Evolutionary conservation across 2,888 invertebrate species (phyloP), one percentile per base, ranked within the genome.

Genomic region (Nysson spinosus): DNA sequence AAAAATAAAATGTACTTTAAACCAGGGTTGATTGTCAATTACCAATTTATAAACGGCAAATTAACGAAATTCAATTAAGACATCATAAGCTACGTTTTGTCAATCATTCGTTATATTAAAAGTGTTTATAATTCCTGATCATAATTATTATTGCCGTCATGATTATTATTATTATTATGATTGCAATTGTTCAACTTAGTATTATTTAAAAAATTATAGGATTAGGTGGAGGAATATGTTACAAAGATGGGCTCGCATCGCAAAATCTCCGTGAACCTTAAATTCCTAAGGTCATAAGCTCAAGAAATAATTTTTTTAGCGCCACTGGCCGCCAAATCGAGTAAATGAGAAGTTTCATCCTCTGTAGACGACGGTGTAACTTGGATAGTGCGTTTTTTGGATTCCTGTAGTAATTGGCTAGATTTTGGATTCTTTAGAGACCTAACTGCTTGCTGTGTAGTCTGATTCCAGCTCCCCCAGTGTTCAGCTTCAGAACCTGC

Each of bases 261-360:
- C 67, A 62, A 49, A 37, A 56, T 65, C 50, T 56, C 51, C 35
- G 35, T 19, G 22, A 34, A 43, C 17, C 2, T 26, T n/a, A 7
- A 47, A 28, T 24, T 9, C 16, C 40, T 30, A n/a, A 42, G 4
- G 28, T 73, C 30, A 81, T 30, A n/a, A 42, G 4, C 32, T 73
- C 30, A 81, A 32, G 70, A 54, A 55, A 77, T 47, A 52, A 83
- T 81, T 40, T 75, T 67, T 51, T 77, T 80, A 34, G 80, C 83
- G 28, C 78, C 72, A 39, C 79, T 43, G 3, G 75, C 67, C 3
- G 83, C 83, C 4, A 79, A 80, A 51, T 80, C 69, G 69, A 82
- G 69, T 37, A 83, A 51, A 57, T 72, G 32, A 34, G 75, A 71
- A 51, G 69, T 55, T 34, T 75, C 71, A 46, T 75, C 72, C 56